Evolutionary conservation across 1,140 invertebrate species (phyloP).

Genomic region (Lepidotrigona ventralis): DNA sequence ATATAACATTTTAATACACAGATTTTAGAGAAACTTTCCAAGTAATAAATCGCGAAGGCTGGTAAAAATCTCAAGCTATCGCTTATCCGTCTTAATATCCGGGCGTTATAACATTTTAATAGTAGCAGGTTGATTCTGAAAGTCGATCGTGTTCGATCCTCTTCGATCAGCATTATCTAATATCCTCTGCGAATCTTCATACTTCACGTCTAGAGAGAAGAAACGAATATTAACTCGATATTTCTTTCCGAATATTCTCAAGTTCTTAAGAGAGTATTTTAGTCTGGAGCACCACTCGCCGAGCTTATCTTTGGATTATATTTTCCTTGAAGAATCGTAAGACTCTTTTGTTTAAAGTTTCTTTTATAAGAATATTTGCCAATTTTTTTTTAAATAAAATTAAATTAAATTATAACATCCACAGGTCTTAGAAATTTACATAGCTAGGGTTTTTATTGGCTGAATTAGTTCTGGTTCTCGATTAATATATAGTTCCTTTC

Average conservation of each 20-base stretch:
- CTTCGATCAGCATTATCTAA: not conserved
- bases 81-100: conserved; percentile 21
- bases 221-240: too few relatives aligned
- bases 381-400: too few relatives aligned
- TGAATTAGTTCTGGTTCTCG: too few relatives aligned
- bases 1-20: not conserved
- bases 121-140: not conserved
- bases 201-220: not conserved
- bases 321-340: not conserved
- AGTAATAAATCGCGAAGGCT: not conserved
- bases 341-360: not conserved
- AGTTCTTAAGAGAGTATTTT: not conserved
- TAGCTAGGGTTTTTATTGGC: too few relatives aligned
- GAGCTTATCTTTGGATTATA: not conserved
- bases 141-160: not conserved
- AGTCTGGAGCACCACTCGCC: accelerated
- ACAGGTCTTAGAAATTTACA: too few relatives aligned
- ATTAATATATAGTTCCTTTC: too few relatives aligned
- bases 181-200: conserved; percentile 1
- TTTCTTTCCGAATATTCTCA: not conserved
- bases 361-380: too few relatives aligned
- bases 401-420: too few relatives aligned
- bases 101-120: not conserved
- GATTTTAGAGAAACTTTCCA: not conserved
- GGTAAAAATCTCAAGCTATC: conserved; percentile 11